These are phyloP conservation scores for Sciurus niger DNA, from an alignment of 2,113 vertebrate species.

Conservation along the genomic window DNA sequence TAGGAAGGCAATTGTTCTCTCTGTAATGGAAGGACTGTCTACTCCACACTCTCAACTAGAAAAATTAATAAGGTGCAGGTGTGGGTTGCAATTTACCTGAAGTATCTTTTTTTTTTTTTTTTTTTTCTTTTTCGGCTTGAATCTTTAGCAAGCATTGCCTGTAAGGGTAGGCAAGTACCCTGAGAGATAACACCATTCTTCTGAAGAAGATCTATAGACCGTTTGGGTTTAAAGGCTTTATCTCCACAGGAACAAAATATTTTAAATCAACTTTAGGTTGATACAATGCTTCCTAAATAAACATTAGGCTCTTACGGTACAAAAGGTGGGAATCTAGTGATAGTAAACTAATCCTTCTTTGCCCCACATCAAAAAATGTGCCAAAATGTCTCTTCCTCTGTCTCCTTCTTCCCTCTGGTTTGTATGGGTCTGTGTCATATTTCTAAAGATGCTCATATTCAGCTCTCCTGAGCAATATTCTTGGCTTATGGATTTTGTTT, in stretches of 20 bases:
- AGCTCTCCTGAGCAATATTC: not conserved
- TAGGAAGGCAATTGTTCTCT: not conserved
- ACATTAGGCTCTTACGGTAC: not conserved
- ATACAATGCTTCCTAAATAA: not conserved
- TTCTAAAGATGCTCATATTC: not conserved
- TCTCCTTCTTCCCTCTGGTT: not conserved
- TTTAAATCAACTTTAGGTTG: constrained; percentile 35
- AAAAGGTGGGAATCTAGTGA: not conserved
- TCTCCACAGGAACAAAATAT: constrained; percentile 7
- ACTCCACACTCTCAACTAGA: not conserved
- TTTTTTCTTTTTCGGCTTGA: not conserved
- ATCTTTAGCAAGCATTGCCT: not conserved
- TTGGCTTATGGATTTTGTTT: constrained; percentile 48
- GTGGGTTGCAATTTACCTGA: not conserved
- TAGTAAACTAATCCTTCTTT: not conserved
- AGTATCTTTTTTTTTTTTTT: not conserved
- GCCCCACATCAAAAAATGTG: not conserved
- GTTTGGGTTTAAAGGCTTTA: not conserved
- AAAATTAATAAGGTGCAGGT: not conserved
- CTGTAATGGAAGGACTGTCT: not conserved
- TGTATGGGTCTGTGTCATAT: not conserved
- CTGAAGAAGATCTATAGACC: not conserved
- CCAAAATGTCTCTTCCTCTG: not conserved
- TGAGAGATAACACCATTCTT: not conserved
- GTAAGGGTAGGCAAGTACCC: not conserved